A percentile compares a stretch with the other conserved stretches of the same genome.
These are phyloP conservation scores for Astreopora myriophthalma DNA, from an alignment of 64 coral and sea anemone genomes.

Conservation along the genomic window DNA sequence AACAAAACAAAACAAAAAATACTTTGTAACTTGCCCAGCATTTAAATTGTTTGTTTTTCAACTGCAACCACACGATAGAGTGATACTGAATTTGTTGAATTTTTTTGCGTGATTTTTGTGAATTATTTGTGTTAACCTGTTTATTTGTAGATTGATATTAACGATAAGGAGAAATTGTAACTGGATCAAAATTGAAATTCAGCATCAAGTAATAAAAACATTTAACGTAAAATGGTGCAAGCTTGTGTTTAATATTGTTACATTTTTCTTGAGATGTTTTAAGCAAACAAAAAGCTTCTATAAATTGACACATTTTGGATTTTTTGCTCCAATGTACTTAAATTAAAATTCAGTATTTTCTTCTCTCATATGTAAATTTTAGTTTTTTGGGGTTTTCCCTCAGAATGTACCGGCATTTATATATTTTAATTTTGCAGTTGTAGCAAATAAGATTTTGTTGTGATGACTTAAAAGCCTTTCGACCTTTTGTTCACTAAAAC, in stretches of 20 bases:
- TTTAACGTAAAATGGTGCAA: background rate
- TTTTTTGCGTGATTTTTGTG: constrained; percentile 14
- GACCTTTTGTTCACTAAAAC: background rate
- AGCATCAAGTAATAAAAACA: background rate
- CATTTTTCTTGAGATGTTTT: background rate
- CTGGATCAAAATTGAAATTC: background rate
- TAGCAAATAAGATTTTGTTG: background rate
- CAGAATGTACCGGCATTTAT: background rate
- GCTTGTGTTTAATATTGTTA: background rate
- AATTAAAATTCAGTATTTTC: background rate
- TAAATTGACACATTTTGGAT: background rate
- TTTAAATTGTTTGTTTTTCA: background rate
- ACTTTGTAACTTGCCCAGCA: background rate
- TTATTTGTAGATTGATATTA: constrained; percentile 3
- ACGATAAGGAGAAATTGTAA: background rate
- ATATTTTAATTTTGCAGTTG: background rate
- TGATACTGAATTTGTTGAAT: background rate
- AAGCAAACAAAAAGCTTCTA: background rate
- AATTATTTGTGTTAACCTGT: background rate
- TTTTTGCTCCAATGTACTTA: background rate
- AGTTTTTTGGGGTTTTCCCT: background rate
- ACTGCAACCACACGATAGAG: background rate
- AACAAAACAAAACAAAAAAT: background rate
- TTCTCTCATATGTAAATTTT: background rate
- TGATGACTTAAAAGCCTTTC: background rate